Base-by-base conservation (phyloP, 2,797 vertebrate genomes). In the Malacoraja senta region DNA sequence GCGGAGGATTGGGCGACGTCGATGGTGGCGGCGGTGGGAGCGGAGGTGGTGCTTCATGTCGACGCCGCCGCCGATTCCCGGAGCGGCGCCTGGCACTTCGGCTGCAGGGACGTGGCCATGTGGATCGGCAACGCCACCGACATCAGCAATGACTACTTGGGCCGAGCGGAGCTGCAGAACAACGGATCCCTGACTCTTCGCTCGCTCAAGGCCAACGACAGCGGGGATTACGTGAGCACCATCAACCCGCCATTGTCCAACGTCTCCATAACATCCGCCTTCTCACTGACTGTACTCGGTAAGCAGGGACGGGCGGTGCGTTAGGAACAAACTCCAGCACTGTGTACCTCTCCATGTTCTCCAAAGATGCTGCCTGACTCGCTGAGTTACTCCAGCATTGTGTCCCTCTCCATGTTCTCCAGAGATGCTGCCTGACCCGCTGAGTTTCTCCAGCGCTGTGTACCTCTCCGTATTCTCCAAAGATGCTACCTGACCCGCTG, bases 11-110 rank as follows among this genome's bases (percentile, higher is more conserved):
- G 4, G 21, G 19, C 71, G 3, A 79, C 6, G 15, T 4, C 0
- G 13, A 35, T 38, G 9, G 32, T 35, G 0, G 78, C 35, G 1
- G 78, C 78, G 35, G 35, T 19, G 7, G 78, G 78, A 17, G 35
- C 13, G 0, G 13, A 3, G 2, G 8, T 79, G 13, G 3, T 79
- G 13, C 78, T 79, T 0, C 12, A 19, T 0, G 13, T 8, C 0
- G 15, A 19, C 6, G 13, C 8, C 1, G 0, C 15, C 0, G 2
- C 32, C 2, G 17, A 19, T 1, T 3, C 35, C 2, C 3, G 78
- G 7, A 79, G 78, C 78, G 78, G 78, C 6, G 38, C 32, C 3
- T 79, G 78, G 78, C 7, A 15, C 0, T 79, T 79, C 17, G 17
- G 8, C 13, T 79, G 78, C 32, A 38, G 4, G 1, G 78, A 79